Evolutionary conservation across 1,140 invertebrate species (phyloP).

Genomic region (Antheraea mylitta): DNA sequence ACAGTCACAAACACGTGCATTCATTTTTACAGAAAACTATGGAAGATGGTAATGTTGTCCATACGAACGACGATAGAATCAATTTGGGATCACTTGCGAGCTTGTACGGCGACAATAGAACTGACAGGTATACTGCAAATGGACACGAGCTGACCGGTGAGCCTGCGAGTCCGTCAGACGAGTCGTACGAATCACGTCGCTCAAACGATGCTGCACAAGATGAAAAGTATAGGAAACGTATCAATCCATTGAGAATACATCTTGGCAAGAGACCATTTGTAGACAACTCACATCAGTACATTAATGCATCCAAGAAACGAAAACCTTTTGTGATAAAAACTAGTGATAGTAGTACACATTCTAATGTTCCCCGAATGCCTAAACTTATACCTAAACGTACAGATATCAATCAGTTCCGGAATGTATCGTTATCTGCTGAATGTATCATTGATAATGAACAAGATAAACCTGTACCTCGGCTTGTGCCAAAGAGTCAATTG

Average conservation of each 20-base stretch:
- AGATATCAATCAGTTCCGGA: slow-evolving; percentile 56
- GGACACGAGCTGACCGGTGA: slow-evolving; percentile 61
- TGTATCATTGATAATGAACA: slow-evolving; percentile 48
- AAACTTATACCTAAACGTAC: slow-evolving; percentile 62
- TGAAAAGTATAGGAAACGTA: slow-evolving; percentile 60
- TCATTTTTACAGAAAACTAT: slow-evolving; percentile 73
- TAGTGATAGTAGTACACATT: slow-evolving; percentile 51
- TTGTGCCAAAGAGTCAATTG: slow-evolving; percentile 71
- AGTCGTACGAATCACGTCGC: slow-evolving; percentile 39
- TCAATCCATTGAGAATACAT: slow-evolving; percentile 69
- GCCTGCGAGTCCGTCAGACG: slow-evolving; percentile 47
- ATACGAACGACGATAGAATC: slow-evolving; percentile 65
- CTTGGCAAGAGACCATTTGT: slow-evolving; percentile 69
- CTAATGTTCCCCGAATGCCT: slow-evolving; percentile 50
- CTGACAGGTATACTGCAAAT: slow-evolving; percentile 59
- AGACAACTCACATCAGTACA: slow-evolving; percentile 54
- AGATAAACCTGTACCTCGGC: slow-evolving; percentile 66
- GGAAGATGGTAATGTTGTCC: slow-evolving; percentile 73
- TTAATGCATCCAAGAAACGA: slow-evolving; percentile 55
- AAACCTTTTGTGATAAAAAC: slow-evolving; percentile 49
- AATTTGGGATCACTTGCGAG: slow-evolving; percentile 47
- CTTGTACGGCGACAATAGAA: slow-evolving; percentile 49
- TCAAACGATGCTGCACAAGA: slow-evolving; percentile 42
- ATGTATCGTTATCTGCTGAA: slow-evolving; percentile 48
- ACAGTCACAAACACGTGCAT: slow-evolving; percentile 63